Evolutionary conservation across 2,888 invertebrate genomes (phyloP).

Genomic region (Empis stercorea): DNA sequence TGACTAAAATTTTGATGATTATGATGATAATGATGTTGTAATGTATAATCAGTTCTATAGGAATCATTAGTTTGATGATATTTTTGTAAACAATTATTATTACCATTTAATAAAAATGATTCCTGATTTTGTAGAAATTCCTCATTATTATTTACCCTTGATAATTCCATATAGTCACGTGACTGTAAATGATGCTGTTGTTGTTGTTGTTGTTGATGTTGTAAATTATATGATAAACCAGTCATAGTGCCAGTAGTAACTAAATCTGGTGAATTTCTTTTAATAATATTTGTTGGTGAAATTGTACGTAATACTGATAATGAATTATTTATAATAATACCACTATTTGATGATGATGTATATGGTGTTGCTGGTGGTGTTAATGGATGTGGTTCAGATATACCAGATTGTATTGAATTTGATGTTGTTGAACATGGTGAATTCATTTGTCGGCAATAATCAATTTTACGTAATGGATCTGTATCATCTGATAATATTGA

Average conservation of each 20-base stretch:
- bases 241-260: neutral
- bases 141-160: neutral
- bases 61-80: too few relatives aligned
- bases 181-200: neutral
- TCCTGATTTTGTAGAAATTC: neutral
- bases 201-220: neutral
- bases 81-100: neutral
- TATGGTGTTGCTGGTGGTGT: slow-evolving; percentile 34
- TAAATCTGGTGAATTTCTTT: slow-evolving; percentile 8
- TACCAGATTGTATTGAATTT: slow-evolving; percentile 26
- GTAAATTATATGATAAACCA: neutral
- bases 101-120: neutral
- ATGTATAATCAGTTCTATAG: too few relatives aligned
- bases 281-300: slow-evolving; percentile 7
- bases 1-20: too few relatives aligned
- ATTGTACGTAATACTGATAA: slow-evolving; percentile 10
- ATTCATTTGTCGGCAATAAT: slow-evolving; percentile 23
- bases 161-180: neutral
- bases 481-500: neutral
- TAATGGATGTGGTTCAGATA: slow-evolving; percentile 21
- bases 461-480: slow-evolving; percentile 17
- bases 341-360: slow-evolving; percentile 1
- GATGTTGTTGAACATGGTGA: slow-evolving; percentile 30
- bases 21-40: too few relatives aligned
- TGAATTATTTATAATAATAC: slow-evolving; percentile 5